phyloP scores from a whole-genome alignment of 2,888 invertebrate species.

The Labia minor region DNA sequence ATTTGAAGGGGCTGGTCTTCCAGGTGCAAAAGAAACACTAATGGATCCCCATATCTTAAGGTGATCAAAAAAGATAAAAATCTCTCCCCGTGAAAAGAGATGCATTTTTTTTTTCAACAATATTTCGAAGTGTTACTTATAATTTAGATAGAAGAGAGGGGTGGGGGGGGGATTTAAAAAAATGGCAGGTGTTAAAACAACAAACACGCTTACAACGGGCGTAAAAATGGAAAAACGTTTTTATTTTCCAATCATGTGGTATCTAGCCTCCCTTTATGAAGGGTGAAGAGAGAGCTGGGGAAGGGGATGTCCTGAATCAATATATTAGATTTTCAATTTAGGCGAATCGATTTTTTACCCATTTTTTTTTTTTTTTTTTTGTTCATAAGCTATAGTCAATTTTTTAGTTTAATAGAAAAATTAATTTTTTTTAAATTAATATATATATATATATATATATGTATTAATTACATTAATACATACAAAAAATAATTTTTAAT shows the following conservation, averaged over 20 bases:
- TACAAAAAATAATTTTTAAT: too few species aligned
- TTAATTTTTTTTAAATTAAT: too few species aligned
- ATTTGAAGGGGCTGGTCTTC: background rate
- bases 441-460: too few species aligned
- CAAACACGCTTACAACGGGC: background rate
- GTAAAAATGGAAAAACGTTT: background rate
- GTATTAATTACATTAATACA: too few species aligned
- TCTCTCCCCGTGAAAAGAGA: background rate
- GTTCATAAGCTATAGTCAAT: too few species aligned
- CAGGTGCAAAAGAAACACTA: background rate
- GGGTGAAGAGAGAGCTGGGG: background rate
- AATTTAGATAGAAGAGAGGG: background rate
- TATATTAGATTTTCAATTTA: background rate
- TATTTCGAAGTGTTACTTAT: background rate
- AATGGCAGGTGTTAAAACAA: conserved; percentile 13
- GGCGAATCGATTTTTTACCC: background rate
- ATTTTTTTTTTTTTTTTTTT: background rate
- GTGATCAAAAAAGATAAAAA: background rate
- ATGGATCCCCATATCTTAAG: background rate
- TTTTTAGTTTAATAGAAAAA: too few species aligned
- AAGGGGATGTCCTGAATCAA: background rate
- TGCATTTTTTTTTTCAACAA: background rate
- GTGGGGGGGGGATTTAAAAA: background rate
- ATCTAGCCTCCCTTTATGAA: background rate
- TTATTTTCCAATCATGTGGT: background rate